Evolutionary conservation across 2,113 vertebrate genomes (phyloP).

Genomic region (Aramus guarauna): DNA sequence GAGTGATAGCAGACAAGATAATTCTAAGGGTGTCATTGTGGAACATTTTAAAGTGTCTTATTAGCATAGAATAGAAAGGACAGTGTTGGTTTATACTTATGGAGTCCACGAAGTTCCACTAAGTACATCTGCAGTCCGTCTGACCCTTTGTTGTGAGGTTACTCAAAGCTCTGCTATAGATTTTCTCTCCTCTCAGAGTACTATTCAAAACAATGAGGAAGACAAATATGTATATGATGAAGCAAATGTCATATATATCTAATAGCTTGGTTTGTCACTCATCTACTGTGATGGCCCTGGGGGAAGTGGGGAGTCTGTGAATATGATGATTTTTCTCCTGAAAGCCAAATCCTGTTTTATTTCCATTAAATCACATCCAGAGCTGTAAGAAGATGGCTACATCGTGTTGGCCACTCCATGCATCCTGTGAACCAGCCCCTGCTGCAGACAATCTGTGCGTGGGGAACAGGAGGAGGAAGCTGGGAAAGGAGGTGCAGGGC

Average conservation of each 20-base stretch:
- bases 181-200: not conserved
- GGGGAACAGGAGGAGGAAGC: not conserved
- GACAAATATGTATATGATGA: not conserved
- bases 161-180: not conserved
- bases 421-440: not conserved
- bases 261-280: not conserved
- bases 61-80: conserved; percentile 35
- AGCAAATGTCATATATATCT: not conserved
- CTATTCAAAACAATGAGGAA: not conserved
- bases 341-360: not conserved
- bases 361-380: not conserved
- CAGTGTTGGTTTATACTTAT: not conserved
- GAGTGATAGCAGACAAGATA: conserved; percentile 53
- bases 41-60: conserved; percentile 3
- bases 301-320: not conserved
- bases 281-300: not conserved
- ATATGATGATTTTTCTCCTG: not conserved
- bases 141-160: not conserved
- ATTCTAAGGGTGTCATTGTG: conserved; percentile 40
- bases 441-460: not conserved
- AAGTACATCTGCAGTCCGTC: not conserved
- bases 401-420: not conserved
- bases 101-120: not conserved
- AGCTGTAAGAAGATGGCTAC: not conserved
- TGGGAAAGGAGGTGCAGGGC: not conserved